Conservation (phyloP, 2,113 vertebrate genomes). For the Rhinopithecus roxellana region DNA sequence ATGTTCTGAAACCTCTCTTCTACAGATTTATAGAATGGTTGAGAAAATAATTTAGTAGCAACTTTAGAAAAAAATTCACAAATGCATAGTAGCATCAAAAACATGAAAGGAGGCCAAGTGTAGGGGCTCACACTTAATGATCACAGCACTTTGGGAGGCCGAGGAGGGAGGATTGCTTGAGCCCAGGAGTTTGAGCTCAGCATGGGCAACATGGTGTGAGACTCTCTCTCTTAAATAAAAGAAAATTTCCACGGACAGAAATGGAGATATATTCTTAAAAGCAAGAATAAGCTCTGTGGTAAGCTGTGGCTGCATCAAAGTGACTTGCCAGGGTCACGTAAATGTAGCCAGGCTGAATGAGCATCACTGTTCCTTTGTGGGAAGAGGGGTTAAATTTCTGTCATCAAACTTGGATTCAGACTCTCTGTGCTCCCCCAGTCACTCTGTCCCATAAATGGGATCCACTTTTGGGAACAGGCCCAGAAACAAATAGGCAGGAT, state of each 20-base stretch:
- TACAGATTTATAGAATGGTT: conserved; percentile 5
- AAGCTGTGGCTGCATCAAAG: background rate
- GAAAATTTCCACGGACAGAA: background rate
- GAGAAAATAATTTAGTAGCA: background rate
- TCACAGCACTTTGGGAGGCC: too few species aligned
- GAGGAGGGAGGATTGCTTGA: too few species aligned
- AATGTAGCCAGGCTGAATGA: background rate
- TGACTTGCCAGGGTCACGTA: background rate
- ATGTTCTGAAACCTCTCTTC: conserved; percentile 7
- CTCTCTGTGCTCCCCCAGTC: background rate
- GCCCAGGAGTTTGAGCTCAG: too few species aligned
- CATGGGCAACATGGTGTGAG: too few species aligned
- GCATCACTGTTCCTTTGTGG: background rate
- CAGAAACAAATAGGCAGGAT: background rate
- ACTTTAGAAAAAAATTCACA: background rate
- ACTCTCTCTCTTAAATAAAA: too few species aligned
- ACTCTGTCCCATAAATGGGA: background rate
- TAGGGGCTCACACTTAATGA: too few species aligned
- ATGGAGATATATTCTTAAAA: background rate
- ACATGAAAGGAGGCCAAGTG: background rate
- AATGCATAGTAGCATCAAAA: background rate
- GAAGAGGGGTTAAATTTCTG: background rate
- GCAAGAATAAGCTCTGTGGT: background rate
- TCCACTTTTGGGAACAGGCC: background rate
- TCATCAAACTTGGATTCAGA: background rate